Conservation (phyloP, 2,797 vertebrate species). For the Cacajao melanocephalus region DNA sequence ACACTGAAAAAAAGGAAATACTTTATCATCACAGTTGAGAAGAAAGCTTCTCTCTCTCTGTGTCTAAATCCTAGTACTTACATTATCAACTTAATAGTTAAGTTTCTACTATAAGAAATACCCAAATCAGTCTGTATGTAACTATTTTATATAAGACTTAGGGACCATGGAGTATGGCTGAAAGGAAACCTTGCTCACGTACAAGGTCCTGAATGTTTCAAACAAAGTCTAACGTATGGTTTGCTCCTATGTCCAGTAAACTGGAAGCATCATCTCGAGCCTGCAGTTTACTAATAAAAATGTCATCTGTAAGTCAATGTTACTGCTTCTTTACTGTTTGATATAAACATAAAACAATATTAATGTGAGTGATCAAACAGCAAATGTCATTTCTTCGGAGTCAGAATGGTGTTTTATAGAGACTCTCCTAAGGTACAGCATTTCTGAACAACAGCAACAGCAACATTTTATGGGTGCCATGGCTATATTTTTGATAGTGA, state of each 20-base stretch:
- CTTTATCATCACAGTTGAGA: background rate
- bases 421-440: slow-evolving; percentile 46
- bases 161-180: background rate
- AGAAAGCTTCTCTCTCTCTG: background rate
- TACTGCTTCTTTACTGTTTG: slow-evolving; percentile 71
- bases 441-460: slow-evolving; percentile 63
- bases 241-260: slow-evolving; percentile 30
- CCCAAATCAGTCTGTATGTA: background rate
- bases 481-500: slow-evolving; percentile 70
- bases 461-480: slow-evolving; percentile 67
- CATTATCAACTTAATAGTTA: background rate
- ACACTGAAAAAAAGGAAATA: background rate
- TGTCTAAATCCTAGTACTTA: background rate
- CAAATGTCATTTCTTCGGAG: slow-evolving; percentile 66
- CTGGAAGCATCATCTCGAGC: background rate
- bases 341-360: slow-evolving; percentile 80
- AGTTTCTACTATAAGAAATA: background rate
- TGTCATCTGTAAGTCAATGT: slow-evolving; percentile 69
- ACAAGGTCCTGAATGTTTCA: background rate
- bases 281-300: slow-evolving; percentile 69
- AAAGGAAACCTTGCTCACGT: background rate
- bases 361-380: slow-evolving; percentile 75
- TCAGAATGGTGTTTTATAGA: slow-evolving; percentile 66
- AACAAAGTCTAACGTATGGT: background rate
- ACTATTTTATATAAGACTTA: background rate